Conservation (phyloP, 2,888 invertebrate genomes). For the Drosophila aldrichi region DNA sequence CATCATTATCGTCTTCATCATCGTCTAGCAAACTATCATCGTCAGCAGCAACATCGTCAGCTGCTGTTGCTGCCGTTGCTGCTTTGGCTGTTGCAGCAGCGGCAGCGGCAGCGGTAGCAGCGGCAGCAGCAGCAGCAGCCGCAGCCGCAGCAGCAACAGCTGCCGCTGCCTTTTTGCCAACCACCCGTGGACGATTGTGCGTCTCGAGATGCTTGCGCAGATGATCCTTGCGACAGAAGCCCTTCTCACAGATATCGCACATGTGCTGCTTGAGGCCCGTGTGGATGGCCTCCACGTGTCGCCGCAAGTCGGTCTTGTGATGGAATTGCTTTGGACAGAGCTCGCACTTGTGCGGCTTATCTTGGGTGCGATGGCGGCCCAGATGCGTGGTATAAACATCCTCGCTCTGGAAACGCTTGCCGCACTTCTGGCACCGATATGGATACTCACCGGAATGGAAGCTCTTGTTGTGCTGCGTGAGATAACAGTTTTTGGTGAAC, state of each 20-base stretch:
- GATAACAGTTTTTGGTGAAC: constrained; percentile 94
- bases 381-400: constrained; percentile 90
- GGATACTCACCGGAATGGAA: constrained; percentile 95
- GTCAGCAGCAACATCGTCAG: constrained; percentile 66
- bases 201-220: constrained; percentile 95
- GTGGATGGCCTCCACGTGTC: constrained; percentile 93
- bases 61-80: neutral
- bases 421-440: constrained; percentile 93
- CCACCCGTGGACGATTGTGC: constrained; percentile 87
- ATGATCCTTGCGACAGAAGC: constrained; percentile 96
- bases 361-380: constrained; percentile 90
- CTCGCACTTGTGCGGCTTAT: constrained; percentile 94
- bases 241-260: constrained; percentile 93
- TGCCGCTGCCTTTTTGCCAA: constrained; percentile 55
- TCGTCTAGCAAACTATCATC: constrained; percentile 68
- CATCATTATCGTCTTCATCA: constrained; percentile 58
- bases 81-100: constrained; percentile 10
- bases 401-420: constrained; percentile 92
- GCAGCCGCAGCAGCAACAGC: constrained; percentile 41
- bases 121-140: constrained; percentile 32
- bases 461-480: constrained; percentile 96
- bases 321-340: constrained; percentile 95
- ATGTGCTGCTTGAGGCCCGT: constrained; percentile 94
- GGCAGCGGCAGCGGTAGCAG: no score
- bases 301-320: constrained; percentile 94